A percentile compares a stretch with the other conserved stretches of the same genome.
Conservation (phyloP, 2,113 vertebrate genomes). For the Noctilio leporinus region DNA sequence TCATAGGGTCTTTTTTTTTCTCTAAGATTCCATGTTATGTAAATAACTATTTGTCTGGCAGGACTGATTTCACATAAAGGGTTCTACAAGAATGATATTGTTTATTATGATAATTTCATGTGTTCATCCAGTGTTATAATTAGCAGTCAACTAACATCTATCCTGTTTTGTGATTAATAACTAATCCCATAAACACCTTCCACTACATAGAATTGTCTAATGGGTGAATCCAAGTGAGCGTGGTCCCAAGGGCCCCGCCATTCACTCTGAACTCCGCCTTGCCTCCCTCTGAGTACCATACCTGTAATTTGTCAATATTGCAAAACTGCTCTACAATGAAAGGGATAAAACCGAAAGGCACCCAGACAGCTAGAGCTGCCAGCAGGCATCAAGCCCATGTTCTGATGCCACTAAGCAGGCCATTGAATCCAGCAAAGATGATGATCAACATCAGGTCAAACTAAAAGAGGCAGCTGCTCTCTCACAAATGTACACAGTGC, state of each 20-base stretch:
- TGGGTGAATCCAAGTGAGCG: not conserved
- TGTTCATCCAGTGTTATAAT: constrained; percentile 54
- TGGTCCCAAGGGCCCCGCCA: constrained; percentile 21
- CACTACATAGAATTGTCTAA: constrained; percentile 19
- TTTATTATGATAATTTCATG: constrained; percentile 44
- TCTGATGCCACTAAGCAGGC: constrained; percentile 3
- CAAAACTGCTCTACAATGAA: constrained; percentile 54
- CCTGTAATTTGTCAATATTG: constrained; percentile 62
- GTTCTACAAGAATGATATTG: constrained; percentile 63
- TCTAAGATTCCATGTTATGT: constrained; percentile 64
- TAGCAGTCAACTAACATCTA: constrained; percentile 46
- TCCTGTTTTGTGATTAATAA: constrained; percentile 57
- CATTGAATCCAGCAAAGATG: constrained; percentile 37
- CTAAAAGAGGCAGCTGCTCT: constrained; percentile 18
- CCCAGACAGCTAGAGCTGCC: constrained; percentile 38
- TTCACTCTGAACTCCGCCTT: not conserved
- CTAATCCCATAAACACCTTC: constrained; percentile 57
- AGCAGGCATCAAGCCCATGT: constrained; percentile 34
- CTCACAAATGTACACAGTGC: not conserved
- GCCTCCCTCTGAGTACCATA: constrained; percentile 37
- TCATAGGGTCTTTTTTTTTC: constrained; percentile 37
- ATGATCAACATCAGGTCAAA: constrained; percentile 8
- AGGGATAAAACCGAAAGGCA: constrained; percentile 49
- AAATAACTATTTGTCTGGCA: constrained; percentile 69
- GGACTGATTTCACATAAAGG: constrained; percentile 64